Evolutionary conservation across 2,113 vertebrate genomes (phyloP).

Genomic region (Mormyrus lacerda): DNA sequence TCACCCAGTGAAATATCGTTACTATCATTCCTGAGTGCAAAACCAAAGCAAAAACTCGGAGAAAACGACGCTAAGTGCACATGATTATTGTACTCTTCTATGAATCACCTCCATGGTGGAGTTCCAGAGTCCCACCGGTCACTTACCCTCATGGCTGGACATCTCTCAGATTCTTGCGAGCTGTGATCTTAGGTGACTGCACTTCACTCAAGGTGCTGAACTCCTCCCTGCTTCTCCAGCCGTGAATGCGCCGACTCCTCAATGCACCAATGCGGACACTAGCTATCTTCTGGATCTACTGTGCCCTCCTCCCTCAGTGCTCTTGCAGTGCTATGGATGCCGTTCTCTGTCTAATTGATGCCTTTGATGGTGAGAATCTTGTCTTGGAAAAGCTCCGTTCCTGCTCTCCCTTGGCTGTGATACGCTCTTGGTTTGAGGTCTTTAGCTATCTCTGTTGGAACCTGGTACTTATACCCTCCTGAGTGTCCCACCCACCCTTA

Average conservation of each 20-base stretch:
- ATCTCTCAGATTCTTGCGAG: not conserved
- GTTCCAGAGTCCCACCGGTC: not conserved
- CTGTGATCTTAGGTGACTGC: not conserved
- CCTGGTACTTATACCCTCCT: constrained; percentile 41
- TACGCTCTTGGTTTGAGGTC: constrained; percentile 1
- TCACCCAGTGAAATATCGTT: not conserved
- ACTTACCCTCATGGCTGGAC: not conserved
- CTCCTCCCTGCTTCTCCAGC: not conserved
- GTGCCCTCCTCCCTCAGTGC: not conserved
- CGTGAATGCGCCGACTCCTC: not conserved
- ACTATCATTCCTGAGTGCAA: not conserved
- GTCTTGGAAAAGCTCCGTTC: not conserved
- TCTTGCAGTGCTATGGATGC: not conserved
- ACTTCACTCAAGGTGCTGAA: not conserved
- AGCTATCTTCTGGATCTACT: not conserved
- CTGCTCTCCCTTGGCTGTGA: not conserved
- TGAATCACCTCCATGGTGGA: not conserved
- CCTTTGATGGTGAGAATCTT: not conserved
- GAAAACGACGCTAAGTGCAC: not conserved
- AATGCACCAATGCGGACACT: not conserved
- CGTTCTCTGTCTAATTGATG: no score
- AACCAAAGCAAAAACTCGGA: not conserved
- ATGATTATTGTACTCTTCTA: not conserved
- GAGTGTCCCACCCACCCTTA: constrained; percentile 28
- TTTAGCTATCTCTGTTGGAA: not conserved